phyloP scores from a whole-genome alignment of 2,888 invertebrate genomes.

The Antheraea assamensis region DNA sequence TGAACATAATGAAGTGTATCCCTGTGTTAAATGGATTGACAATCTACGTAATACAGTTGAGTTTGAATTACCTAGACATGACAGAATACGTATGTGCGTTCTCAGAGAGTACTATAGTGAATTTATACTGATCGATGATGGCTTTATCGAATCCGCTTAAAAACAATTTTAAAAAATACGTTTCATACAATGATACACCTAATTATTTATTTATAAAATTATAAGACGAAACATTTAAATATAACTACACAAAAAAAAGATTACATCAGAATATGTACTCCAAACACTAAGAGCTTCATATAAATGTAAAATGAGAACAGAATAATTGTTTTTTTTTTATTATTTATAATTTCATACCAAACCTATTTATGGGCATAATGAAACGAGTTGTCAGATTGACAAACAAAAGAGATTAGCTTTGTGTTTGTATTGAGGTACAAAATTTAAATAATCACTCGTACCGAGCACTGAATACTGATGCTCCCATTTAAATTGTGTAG shows the following conservation, averaged over 20 bases:
- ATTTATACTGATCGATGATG: background rate
- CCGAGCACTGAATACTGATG: constrained; percentile 62
- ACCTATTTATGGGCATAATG: constrained; percentile 31
- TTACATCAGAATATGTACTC: background rate
- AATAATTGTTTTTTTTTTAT: background rate
- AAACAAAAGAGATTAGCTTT: constrained; percentile 64
- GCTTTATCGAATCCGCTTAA: background rate
- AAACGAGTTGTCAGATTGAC: constrained; percentile 57
- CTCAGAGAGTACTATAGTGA: background rate
- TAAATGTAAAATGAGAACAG: background rate
- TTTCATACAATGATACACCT: too few relatives aligned
- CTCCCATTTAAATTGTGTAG: constrained; percentile 66
- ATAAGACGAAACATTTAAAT: background rate
- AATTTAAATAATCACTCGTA: constrained; percentile 68
- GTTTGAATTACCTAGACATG: background rate
- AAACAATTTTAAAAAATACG: too few relatives aligned
- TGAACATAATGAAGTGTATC: too few relatives aligned
- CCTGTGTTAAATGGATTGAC: background rate
- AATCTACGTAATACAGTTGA: background rate
- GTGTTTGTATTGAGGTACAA: constrained; percentile 61
- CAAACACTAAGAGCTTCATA: background rate
- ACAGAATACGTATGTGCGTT: background rate
- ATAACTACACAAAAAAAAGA: background rate
- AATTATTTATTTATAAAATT: background rate
- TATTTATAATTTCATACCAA: constrained; percentile 6